Base-by-base conservation (phyloP, 2,797 vertebrate genomes). In the Syndactyla subalaris region DNA sequence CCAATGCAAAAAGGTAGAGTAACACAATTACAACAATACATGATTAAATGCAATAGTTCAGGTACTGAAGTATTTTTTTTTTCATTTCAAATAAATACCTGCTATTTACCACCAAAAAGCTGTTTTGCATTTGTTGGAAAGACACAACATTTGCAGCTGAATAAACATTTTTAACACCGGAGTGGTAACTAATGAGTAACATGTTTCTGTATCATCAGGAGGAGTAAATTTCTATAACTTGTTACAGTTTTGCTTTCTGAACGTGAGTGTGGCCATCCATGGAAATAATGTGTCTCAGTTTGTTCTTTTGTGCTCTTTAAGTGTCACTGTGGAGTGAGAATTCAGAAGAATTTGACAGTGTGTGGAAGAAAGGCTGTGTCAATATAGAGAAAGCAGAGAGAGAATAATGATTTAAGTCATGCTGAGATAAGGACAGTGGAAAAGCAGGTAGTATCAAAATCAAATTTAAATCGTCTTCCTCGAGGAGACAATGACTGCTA, bases 1-100 rank as follows among this genome's bases (percentile, higher is more conserved):
- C 99, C 98, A 98, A 98, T 98, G 98, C 98, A 98, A 98, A 98
- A 98, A 98, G 97, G 97, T 99, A 99, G 98, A 99, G 98, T 98
- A 98, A 99, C 98, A 98, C 98, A 98, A 98, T 97, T 98, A 97
- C 98, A 98, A 97, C 98, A 98, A 98, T 98, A 98, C 98, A 98
- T 98, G 98, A 98, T 98, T 98, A 98, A 99, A 99, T 98, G 98
- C 99, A 99, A 98, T 99, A 99, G 99, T 98, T 98, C 98, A 99
- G 99, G 98, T 99, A 99, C 98, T 98, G 98, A 98, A 98, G 96
- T 97, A 81, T 90, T 85, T 90, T 98, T 99, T 98, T 98, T 98
- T 97, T 98, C 96, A 98, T 99, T 99, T 99, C 98, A 98, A 99
- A 99, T 98, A 99, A 99, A 99, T 98, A 99, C 98, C 98, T 98